A percentile compares a stretch with the other conserved stretches of the same genome.
phyloP scores from a whole-genome alignment of 2,797 vertebrate genomes.

The Anisognathus igniventris region DNA sequence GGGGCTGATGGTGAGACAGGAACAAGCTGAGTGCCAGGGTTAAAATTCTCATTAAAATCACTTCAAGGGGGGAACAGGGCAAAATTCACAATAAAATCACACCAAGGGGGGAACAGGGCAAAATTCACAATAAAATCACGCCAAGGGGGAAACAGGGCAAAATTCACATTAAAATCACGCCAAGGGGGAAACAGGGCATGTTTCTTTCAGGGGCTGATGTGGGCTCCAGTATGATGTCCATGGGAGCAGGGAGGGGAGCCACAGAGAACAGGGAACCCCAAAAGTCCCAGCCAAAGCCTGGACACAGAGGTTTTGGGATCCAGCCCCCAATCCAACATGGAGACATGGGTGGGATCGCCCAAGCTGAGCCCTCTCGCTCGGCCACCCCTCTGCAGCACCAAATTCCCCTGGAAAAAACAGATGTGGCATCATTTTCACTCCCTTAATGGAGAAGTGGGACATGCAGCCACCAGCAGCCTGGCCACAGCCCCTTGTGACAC shows the following conservation, averaged over 20 bases:
- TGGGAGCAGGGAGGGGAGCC: accelerated
- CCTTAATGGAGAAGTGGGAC: not conserved
- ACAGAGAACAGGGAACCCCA: not conserved
- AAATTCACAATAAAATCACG: too few relatives aligned
- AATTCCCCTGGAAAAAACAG: not conserved
- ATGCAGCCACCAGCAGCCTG: accelerated
- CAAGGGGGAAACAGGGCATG: too few relatives aligned
- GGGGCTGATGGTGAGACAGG: accelerated
- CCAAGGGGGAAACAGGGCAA: accelerated
- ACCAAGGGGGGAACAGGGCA: too few relatives aligned
- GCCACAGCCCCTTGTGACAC: not conserved
- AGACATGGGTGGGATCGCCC: accelerated
- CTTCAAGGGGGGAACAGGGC: too few relatives aligned
- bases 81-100: too few relatives aligned
- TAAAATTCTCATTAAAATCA: not conserved
- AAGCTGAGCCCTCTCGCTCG: accelerated
- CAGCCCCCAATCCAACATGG: not conserved
- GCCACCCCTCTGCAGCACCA: not conserved
- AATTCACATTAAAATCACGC: too few relatives aligned
- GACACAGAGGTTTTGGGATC: not conserved
- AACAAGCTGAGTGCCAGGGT: accelerated
- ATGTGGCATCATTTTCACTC: accelerated
- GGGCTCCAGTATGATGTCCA: accelerated
- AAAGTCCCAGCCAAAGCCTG: not conserved
- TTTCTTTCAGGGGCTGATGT: not conserved